These are phyloP conservation scores for Andrena praecox DNA, from an alignment of 2,888 invertebrate species.

Conservation along the genomic window DNA sequence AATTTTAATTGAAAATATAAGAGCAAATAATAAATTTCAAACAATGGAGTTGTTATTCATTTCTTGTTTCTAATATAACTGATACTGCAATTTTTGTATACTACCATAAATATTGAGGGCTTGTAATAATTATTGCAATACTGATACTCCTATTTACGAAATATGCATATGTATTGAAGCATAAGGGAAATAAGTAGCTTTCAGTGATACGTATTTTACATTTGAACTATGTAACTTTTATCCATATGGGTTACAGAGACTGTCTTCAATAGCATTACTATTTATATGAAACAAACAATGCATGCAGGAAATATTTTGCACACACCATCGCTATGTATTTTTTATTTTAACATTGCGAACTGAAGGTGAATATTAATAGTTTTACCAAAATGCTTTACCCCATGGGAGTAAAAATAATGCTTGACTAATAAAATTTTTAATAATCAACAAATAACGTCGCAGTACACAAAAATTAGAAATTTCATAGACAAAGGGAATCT, in stretches of 20 bases:
- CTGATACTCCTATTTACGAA: neutral
- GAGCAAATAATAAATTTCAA: neutral
- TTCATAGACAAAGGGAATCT: too few relatives aligned
- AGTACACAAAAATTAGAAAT: too few relatives aligned
- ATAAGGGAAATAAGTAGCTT: neutral
- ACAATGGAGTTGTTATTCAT: neutral
- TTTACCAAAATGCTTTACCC: neutral
- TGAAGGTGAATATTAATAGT: constrained; percentile 1
- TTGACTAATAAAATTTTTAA: neutral
- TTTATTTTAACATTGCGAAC: neutral
- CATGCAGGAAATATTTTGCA: constrained; percentile 9
- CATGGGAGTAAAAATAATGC: neutral
- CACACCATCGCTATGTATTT: neutral
- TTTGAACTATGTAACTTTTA: constrained; percentile 11
- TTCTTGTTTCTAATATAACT: neutral
- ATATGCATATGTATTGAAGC: neutral
- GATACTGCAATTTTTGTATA: neutral
- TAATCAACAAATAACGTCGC: too few relatives aligned
- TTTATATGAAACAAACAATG: constrained; percentile 32
- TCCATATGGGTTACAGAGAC: constrained; percentile 18
- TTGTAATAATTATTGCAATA: neutral
- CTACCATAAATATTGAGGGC: neutral
- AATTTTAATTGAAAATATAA: constrained; percentile 7
- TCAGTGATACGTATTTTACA: neutral
- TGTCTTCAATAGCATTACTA: constrained; percentile 29